Conservation (phyloP, 2,888 invertebrate species). For the Homarus gammarus region DNA sequence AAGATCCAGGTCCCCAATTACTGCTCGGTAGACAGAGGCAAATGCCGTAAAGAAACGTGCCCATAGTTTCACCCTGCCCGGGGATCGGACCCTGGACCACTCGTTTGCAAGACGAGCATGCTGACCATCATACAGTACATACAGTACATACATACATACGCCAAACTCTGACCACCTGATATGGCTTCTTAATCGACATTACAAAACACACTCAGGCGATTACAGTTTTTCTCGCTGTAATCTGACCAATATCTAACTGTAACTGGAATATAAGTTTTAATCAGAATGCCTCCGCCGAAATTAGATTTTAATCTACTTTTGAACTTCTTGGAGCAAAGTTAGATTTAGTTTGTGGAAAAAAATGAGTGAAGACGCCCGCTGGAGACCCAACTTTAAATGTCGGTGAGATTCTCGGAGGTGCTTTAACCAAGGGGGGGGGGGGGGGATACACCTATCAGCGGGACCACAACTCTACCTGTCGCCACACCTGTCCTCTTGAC, state of each 20-base stretch:
- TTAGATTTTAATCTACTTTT: neutral
- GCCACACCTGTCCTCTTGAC: too few species aligned
- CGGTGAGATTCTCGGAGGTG: neutral
- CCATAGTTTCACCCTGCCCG: too few species aligned
- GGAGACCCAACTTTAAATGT: neutral
- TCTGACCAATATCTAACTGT: neutral
- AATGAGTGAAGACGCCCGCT: neutral
- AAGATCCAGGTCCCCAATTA: too few species aligned
- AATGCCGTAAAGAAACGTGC: too few species aligned
- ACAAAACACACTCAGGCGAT: neutral
- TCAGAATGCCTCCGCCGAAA: neutral
- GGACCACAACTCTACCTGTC: too few species aligned
- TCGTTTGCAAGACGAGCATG: too few species aligned
- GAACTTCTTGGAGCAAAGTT: neutral
- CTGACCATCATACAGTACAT: too few species aligned
- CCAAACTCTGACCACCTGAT: too few species aligned
- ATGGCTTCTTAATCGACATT: neutral
- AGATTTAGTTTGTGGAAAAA: slow-evolving; percentile 4
- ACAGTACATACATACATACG: too few species aligned
- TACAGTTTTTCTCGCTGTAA: neutral
- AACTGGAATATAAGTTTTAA: neutral
- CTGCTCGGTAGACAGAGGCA: too few species aligned
- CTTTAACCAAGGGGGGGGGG: neutral
- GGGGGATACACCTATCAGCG: too few species aligned
- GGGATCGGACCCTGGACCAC: too few species aligned